phyloP scores from a whole-genome alignment of 2,113 vertebrate genomes.

The Myanophis thanlyinensis region DNA sequence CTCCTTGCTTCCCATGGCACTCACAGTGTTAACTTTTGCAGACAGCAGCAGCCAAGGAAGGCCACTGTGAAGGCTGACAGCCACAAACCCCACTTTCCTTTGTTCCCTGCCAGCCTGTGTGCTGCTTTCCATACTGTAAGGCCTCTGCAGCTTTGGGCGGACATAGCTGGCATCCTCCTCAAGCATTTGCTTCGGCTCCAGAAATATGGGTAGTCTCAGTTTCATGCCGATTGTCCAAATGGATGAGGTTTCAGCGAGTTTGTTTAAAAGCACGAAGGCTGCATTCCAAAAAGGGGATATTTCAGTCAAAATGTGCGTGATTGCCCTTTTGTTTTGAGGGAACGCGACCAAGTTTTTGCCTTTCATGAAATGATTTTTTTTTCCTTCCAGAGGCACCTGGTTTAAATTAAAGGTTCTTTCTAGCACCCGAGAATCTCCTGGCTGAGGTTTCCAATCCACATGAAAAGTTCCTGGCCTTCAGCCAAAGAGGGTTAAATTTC shows the following conservation, averaged over 20 bases:
- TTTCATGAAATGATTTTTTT: conserved; percentile 48
- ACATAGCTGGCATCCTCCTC: conserved; percentile 22
- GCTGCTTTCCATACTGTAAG: conserved; percentile 35
- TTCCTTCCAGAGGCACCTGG: conserved; percentile 65
- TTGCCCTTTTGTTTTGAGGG: conserved; percentile 41
- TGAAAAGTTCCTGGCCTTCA: conserved; percentile 55
- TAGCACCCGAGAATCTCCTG: conserved; percentile 70
- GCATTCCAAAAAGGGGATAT: conserved; percentile 14
- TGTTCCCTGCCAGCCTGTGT: neutral
- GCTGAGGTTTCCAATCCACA: conserved; percentile 63
- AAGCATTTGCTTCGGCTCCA: conserved; percentile 29
- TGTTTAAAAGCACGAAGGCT: neutral
- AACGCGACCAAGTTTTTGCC: conserved; percentile 37
- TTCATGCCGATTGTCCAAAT: conserved; percentile 35
- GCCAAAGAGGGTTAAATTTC: conserved; percentile 52
- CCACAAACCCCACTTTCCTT: conserved; percentile 16
- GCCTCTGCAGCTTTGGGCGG: conserved; percentile 16
- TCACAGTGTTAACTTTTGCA: neutral
- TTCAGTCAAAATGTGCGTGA: conserved; percentile 35
- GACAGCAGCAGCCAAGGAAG: conserved; percentile 21
- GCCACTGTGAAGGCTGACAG: neutral
- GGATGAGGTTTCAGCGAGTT: neutral
- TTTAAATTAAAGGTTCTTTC: conserved; percentile 69
- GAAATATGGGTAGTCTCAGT: neutral
- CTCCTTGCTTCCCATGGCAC: neutral